Conservation (phyloP, 2,113 vertebrate species). For the Phrynosoma blainvillii region DNA sequence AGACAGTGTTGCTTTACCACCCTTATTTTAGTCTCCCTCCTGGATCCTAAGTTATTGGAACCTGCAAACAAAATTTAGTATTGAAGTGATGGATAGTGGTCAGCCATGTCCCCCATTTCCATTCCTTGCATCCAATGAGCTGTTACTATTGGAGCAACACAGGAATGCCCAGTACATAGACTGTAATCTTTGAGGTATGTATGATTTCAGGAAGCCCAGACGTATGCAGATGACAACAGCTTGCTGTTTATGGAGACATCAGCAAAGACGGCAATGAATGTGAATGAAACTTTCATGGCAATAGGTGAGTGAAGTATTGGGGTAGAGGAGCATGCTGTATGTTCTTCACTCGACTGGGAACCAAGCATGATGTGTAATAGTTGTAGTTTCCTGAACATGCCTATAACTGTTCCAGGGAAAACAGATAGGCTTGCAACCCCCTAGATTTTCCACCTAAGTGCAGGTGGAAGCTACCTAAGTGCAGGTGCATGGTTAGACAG, state of each 20-base stretch:
- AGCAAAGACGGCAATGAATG: slow-evolving; percentile 98
- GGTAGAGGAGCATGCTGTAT: neutral
- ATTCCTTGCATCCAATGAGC: neutral
- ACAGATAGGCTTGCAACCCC: too few relatives aligned
- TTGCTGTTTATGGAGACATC: slow-evolving; percentile 99
- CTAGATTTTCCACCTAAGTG: neutral
- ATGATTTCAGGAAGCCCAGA: slow-evolving; percentile 89
- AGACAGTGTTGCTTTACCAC: neutral
- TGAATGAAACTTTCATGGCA: slow-evolving; percentile 99
- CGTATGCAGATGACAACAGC: slow-evolving; percentile 98
- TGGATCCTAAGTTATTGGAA: neutral
- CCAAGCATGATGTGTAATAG: neutral
- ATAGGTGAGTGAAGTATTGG: slow-evolving; percentile 80
- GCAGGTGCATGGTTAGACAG: neutral
- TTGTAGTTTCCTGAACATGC: neutral
- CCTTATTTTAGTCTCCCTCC: neutral
- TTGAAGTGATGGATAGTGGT: neutral
- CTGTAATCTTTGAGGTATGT: neutral
- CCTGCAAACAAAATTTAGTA: neutral
- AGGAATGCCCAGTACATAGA: neutral
- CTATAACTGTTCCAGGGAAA: too few relatives aligned
- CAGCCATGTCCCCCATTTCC: neutral
- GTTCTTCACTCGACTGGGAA: neutral
- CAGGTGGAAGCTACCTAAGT: neutral
- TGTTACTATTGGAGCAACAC: too few relatives aligned